Base-by-base conservation (phyloP, 2,888 invertebrate genomes). In the Lamproptera curius region DNA sequence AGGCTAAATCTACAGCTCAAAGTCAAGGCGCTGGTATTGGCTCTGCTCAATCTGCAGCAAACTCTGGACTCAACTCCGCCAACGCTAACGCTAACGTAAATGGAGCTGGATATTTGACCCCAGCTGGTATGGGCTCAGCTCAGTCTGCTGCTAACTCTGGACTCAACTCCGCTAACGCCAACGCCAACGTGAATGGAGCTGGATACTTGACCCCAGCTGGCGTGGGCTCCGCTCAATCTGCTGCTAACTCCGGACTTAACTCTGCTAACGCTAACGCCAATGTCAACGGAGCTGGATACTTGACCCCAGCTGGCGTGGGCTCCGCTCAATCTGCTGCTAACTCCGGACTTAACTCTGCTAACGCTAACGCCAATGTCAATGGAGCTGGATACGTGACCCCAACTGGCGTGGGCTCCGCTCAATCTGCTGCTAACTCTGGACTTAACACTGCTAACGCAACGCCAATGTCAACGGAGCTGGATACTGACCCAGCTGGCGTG, bases 361-460 rank as follows among this genome's bases (percentile, higher is more conserved):
- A 65, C 1, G 62, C 72, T 11, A 61, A 67, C 11, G 73, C 80
- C 16, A 68, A 63, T 48, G 66, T 67, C 16, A 69, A 63, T 48
- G 66, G 67, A 16, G 64, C 70, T 31, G 62, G 62, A 14, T 63
- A 70, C 13, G 75, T 80, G 2, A 56, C 58, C 2, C 76, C 78
- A 14, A 59, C 65, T 20, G 72, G 4, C 20, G 20, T 5, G 20
- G 20, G 20, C 20, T 20, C 3, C 20, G 20, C 4, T 20, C 4
- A 42, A 36, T 41, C 46, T 15, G 37, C 46, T 14, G 56, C 51
- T 6, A 42, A 28, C 28, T n/a, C n/a, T n/a, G n/a, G 70, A 1
- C 60, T 56, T 3, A 71, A 72, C 4, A 67, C 58, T 43, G 65
- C 71, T 37, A 64, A 65, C 1, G 62, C 72, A 61, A 67, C 11